These are phyloP conservation scores for Schizaphis graminum DNA, from an alignment of 2,888 invertebrate species.

Conservation along the genomic window DNA sequence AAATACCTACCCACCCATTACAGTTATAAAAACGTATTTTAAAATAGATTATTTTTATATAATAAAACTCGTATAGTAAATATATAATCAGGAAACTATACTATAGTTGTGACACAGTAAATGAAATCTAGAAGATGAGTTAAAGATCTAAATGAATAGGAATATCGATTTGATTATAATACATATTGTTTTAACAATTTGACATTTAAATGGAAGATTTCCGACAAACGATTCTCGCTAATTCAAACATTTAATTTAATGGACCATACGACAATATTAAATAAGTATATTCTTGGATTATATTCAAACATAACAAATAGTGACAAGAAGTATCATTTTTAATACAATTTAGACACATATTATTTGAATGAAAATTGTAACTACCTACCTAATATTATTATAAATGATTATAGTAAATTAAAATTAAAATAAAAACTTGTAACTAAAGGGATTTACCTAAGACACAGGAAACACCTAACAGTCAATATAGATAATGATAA, in stretches of 20 bases:
- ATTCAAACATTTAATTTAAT: not conserved
- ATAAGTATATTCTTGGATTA: not conserved
- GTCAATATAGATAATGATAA: too few species aligned
- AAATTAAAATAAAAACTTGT: not conserved
- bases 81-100: not conserved
- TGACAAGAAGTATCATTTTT: not conserved
- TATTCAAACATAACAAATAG: not conserved
- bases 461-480: not conserved
- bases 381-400: not conserved
- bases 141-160: not conserved
- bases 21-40: not conserved
- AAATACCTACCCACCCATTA: not conserved
- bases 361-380: not conserved
- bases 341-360: not conserved
- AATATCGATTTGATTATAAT: not conserved
- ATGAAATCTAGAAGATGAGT: not conserved
- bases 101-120: not conserved
- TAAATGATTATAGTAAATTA: not conserved
- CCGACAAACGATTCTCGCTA: not conserved
- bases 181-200: not conserved
- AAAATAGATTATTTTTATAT: not conserved
- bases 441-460: not conserved
- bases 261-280: not conserved
- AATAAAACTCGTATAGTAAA: not conserved
- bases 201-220: not conserved